These are phyloP conservation scores for Blastobasis adustella DNA, from an alignment of 2,888 invertebrate species.

Conservation along the genomic window DNA sequence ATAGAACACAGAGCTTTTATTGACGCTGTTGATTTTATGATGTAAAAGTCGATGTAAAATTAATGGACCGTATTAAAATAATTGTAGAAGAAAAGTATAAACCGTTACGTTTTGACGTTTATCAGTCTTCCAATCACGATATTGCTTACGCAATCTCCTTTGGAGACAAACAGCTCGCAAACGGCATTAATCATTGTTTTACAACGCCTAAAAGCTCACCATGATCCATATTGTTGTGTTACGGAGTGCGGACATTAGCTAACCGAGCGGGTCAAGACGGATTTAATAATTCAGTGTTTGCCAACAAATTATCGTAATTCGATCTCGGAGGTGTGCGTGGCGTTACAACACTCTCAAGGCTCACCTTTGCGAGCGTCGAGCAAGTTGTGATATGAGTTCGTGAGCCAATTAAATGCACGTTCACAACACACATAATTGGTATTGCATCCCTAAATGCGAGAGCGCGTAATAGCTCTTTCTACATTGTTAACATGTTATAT, in stretches of 20 bases:
- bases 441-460: conserved; percentile 10
- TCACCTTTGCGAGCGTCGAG: conserved; percentile 2
- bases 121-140: too few species aligned
- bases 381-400: conserved; percentile 1
- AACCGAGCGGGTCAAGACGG: neutral
- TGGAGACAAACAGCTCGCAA: too few species aligned
- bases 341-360: conserved; percentile 13
- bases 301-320: conserved; percentile 21
- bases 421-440: conserved; percentile 2
- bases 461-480: neutral
- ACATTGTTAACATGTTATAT: neutral
- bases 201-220: neutral
- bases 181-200: too few species aligned
- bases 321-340: conserved; percentile 40
- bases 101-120: too few species aligned
- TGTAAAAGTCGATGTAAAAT: too few species aligned
- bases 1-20: too few species aligned
- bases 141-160: too few species aligned
- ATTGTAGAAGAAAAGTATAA: too few species aligned
- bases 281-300: conserved; percentile 18
- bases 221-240: conserved; percentile 1
- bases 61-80: too few species aligned
- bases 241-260: conserved; percentile 7
- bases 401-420: conserved; percentile 10
- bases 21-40: too few species aligned